A percentile compares a stretch with the other conserved stretches of the same genome.
Evolutionary conservation across 2,113 vertebrate genomes (phyloP).

Genomic region (Xerus inauris): DNA sequence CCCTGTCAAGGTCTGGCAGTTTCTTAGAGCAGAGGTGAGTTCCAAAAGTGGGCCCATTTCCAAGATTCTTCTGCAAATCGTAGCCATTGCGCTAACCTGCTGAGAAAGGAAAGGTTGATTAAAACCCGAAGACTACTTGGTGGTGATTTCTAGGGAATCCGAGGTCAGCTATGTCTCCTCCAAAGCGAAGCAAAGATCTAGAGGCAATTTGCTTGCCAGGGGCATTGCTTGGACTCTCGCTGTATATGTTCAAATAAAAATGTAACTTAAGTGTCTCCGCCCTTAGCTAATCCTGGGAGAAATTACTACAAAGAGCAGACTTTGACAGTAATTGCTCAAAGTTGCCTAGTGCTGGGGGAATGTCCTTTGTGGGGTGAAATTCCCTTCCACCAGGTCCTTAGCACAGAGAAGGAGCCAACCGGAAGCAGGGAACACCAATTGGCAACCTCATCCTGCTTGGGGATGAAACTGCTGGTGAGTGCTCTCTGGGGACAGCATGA

Average conservation of each 20-base stretch:
- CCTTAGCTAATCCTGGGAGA: constrained; percentile 61
- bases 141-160: background rate
- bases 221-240: constrained; percentile 22
- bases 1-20: background rate
- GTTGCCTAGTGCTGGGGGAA: background rate
- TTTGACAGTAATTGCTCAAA: constrained; percentile 45
- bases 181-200: background rate
- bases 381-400: background rate
- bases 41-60: background rate
- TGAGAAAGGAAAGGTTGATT: constrained; percentile 77
- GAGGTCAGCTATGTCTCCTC: background rate
- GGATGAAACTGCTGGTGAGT: background rate
- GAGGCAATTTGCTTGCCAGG: constrained; percentile 48
- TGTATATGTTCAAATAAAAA: constrained; percentile 58
- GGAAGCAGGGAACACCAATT: background rate
- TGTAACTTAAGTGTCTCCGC: constrained; percentile 63
- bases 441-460: background rate
- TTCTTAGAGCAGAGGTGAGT: constrained; percentile 46
- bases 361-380: background rate
- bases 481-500: background rate
- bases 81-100: constrained; percentile 79
- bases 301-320: constrained; percentile 53
- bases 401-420: background rate
- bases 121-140: constrained; percentile 52
- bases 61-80: constrained; percentile 46